A percentile compares a stretch with the other conserved stretches of the same genome.
phyloP scores from a whole-genome alignment of 2,888 invertebrate genomes.

The Andricus curvator region DNA sequence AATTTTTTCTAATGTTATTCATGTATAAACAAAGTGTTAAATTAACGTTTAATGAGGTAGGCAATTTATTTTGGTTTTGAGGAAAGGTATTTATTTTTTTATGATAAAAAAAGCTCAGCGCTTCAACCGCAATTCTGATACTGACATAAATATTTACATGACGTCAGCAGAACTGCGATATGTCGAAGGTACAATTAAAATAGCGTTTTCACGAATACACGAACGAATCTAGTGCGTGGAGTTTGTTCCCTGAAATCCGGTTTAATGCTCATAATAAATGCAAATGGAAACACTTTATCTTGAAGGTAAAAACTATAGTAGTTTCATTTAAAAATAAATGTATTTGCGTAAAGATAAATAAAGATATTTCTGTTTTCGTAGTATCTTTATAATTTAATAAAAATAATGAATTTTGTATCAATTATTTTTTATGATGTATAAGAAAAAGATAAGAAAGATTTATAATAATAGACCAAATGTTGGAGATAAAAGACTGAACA shows the following conservation, averaged over 20 bases:
- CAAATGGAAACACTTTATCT: not conserved
- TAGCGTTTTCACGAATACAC: conserved; percentile 7
- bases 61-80: not conserved
- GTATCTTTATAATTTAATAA: not conserved
- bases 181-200: conserved; percentile 39
- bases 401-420: too few relatives aligned
- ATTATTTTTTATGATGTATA: too few relatives aligned
- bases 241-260: conserved; percentile 10
- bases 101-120: not conserved
- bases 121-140: not conserved
- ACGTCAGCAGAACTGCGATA: conserved; percentile 22
- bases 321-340: not conserved
- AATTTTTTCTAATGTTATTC: too few relatives aligned
- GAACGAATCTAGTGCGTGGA: not conserved
- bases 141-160: conserved; percentile 36
- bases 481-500: too few relatives aligned
- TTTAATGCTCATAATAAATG: not conserved
- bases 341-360: not conserved
- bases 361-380: not conserved
- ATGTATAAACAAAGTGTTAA: too few relatives aligned
- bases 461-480: too few relatives aligned
- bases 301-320: not conserved
- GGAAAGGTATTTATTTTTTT: not conserved
- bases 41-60: too few relatives aligned
- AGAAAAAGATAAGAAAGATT: too few relatives aligned